phyloP scores from a whole-genome alignment of 2,113 vertebrate genomes.

The Urocynchramus pylzowi region DNA sequence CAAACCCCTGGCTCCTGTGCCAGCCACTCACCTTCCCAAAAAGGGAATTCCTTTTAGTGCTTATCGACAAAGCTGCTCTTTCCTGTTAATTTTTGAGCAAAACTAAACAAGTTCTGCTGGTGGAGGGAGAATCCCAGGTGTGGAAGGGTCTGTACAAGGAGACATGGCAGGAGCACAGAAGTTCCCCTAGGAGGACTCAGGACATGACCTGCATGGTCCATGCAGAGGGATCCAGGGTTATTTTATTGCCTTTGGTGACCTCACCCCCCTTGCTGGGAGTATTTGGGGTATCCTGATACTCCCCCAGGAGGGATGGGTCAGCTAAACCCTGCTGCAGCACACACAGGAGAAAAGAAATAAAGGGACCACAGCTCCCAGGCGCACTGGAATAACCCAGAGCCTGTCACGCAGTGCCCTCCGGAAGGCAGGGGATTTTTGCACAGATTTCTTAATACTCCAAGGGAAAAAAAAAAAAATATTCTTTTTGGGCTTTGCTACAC shows the following conservation, averaged over 20 bases:
- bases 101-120: background rate
- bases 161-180: background rate
- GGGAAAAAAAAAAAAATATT: background rate
- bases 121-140: background rate
- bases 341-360: background rate
- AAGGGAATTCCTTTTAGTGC: background rate
- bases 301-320: background rate
- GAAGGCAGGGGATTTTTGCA: background rate
- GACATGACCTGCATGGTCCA: fast-evolving
- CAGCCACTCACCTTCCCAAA: background rate
- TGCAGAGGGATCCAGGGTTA: background rate
- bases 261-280: background rate
- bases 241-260: background rate
- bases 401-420: background rate
- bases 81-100: background rate
- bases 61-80: background rate
- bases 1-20: background rate
- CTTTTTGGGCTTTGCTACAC: background rate
- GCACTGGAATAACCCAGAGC: background rate
- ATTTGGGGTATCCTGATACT: background rate
- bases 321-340: background rate
- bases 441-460: background rate
- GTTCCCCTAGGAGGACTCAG: background rate
- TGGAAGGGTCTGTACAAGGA: background rate
- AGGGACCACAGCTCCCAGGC: background rate